These are phyloP conservation scores for Athetis lepigone DNA, from an alignment of 2,888 invertebrate genomes.

Conservation along the genomic window DNA sequence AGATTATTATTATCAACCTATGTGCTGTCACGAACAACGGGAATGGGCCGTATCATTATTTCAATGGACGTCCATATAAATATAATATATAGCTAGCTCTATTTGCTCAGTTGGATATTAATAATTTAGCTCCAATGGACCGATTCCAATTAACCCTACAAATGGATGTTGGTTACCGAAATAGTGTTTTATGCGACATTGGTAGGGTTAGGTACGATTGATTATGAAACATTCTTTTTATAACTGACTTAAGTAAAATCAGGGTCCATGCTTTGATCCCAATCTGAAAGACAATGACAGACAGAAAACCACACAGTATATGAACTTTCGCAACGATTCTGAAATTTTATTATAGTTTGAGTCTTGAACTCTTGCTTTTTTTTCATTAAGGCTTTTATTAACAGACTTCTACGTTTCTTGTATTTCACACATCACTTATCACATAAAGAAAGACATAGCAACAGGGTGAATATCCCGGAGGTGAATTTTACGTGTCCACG, in stretches of 20 bases:
- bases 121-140: conserved; percentile 14
- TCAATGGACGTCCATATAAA: not conserved
- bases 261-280: not conserved
- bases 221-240: not conserved
- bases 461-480: too few species aligned
- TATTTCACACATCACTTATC: too few species aligned
- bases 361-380: not conserved
- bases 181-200: conserved; percentile 3
- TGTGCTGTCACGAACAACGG: conserved; percentile 27
- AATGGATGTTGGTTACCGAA: not conserved
- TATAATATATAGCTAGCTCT: conserved; percentile 3
- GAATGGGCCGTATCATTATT: conserved; percentile 9
- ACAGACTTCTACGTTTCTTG: too few species aligned
- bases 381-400: too few species aligned
- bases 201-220: not conserved
- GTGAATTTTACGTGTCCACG: too few species aligned
- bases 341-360: not conserved
- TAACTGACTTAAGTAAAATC: not conserved
- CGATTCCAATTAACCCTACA: conserved; percentile 26
- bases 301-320: too few species aligned
- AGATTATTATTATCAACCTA: conserved; percentile 38
- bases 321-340: not conserved
- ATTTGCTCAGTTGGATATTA: conserved; percentile 8
- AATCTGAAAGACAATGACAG: not conserved
- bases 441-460: too few species aligned